Conservation (phyloP, 2,797 vertebrate genomes). For the Coracias cyanogaster region DNA sequence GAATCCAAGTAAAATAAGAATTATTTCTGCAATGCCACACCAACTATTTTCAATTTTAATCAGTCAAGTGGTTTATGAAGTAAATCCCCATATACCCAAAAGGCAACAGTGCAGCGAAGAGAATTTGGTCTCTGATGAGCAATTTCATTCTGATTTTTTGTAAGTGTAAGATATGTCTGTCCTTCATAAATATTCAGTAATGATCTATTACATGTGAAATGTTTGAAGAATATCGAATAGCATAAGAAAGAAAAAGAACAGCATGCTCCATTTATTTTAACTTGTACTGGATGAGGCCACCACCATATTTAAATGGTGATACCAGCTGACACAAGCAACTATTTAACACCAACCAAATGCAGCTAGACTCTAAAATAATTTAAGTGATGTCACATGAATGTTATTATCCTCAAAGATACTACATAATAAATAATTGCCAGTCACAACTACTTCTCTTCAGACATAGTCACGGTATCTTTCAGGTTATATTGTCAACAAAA, state of each 20-base stretch:
- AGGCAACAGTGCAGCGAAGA: not conserved
- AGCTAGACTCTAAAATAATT: not conserved
- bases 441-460: not conserved
- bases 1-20: not conserved
- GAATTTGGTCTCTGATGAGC: not conserved
- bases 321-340: not conserved
- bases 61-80: not conserved
- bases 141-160: not conserved
- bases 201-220: not conserved
- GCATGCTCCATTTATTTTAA: not conserved
- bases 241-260: not conserved
- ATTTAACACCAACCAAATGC: not conserved
- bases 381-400: not conserved
- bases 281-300: not conserved
- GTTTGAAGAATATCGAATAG: not conserved
- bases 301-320: not conserved
- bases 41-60: not conserved
- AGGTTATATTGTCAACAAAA: not conserved
- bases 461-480: not conserved
- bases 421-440: not conserved
- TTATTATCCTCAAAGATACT: not conserved
- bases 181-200: not conserved
- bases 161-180: not conserved
- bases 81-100: not conserved
- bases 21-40: not conserved